Evolutionary conservation across 2,888 invertebrate species (phyloP), one percentile per base, ranked within the genome.

Genomic region (Volucella inflata): DNA sequence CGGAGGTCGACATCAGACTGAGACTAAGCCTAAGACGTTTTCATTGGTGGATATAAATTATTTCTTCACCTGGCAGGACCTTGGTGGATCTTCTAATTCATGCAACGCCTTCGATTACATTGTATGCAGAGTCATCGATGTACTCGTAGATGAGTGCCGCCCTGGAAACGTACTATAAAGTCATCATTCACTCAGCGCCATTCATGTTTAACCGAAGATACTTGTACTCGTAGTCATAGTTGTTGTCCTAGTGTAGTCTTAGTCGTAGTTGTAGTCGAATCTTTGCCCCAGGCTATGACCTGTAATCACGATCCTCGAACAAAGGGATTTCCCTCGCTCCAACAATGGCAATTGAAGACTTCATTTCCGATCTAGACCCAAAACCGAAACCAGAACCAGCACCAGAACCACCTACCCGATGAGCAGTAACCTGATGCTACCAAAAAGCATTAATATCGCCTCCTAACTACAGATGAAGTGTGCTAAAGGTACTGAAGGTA

Each of bases 101-200:
- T 67, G 55, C 40, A 62, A 78, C 78, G 44, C 77, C 71, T 48
- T 65, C 55, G 42, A 50, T 57, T 17, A 70, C 64, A 71, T 46
- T 76, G 76, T 21, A 59, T 38, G 36, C 40, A 40, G 42, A 57
- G 11, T 42, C 11, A 12, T 16, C 48, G 3, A 4, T 3, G 10
- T 44, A n/a, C n/a, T n/a, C n/a, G n/a, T n/a, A n/a, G n/a, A n/a
- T 12, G n/a, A 38, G 8, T 62, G 11, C 10, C 10, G 30, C 21
- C 50, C n/a, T 48, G 36, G n/a, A 40, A 38, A 11, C 21, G 14
- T 48, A 48, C 72, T 78, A 72, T 83, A 59, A 78, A 78, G 82
- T 74, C 78, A 78, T 83, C 82, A 82, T 77, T 72, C 71, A 77
- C 17, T 65, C 77, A 82, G 74, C 75, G 76, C 76, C 59, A 68